phyloP scores from a whole-genome alignment of 2,113 vertebrate genomes.

The Crocuta crocuta region DNA sequence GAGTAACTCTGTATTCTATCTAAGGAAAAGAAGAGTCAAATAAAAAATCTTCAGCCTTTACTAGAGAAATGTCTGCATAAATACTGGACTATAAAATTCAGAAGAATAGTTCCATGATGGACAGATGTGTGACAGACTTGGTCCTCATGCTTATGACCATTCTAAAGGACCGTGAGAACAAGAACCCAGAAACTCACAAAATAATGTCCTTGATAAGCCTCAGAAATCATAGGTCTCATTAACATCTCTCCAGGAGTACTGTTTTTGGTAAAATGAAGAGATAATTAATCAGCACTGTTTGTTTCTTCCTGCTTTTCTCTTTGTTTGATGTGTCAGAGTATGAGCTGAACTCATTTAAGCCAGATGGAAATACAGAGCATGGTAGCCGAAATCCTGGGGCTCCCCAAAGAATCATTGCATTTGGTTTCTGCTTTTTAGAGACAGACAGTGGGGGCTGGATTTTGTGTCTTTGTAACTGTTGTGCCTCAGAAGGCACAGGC shows the following conservation, averaged over 20 bases:
- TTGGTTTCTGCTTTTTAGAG: constrained; percentile 6
- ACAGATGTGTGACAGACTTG: background rate
- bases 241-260: background rate
- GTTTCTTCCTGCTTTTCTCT: background rate
- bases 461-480: background rate
- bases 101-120: background rate
- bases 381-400: background rate
- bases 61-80: background rate
- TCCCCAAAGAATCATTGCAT: background rate
- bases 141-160: background rate
- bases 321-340: background rate
- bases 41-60: background rate
- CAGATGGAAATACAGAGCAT: background rate
- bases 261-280: background rate
- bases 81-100: constrained; percentile 15
- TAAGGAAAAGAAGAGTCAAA: background rate
- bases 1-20: background rate
- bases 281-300: background rate
- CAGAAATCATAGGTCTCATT: background rate
- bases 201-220: background rate
- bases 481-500: background rate
- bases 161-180: background rate
- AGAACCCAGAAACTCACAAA: constrained; percentile 2
- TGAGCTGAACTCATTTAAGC: background rate
- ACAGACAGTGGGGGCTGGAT: background rate